Evolutionary conservation across 1,140 invertebrate species (phyloP).

Genomic region (Aphelenchoides avenae): DNA sequence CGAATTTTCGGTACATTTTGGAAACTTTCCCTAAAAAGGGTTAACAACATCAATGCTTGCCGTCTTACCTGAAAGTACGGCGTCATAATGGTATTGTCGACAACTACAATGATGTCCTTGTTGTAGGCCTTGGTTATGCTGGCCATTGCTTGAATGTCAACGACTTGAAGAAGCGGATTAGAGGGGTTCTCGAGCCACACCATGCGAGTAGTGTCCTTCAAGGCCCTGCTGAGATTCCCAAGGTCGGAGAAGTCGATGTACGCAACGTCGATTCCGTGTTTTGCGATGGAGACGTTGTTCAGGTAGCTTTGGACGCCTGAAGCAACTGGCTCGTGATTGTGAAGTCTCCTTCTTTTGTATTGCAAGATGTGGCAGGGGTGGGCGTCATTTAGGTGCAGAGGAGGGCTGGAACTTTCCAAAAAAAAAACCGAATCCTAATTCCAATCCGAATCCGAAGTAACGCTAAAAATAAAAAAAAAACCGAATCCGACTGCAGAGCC

Average conservation of each 20-base stretch:
- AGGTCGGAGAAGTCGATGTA: slow-evolving; percentile 73
- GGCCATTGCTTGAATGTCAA: slow-evolving; percentile 76
- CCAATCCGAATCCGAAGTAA: no score
- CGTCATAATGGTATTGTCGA: slow-evolving; percentile 94
- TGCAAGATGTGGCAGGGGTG: slow-evolving; percentile 5
- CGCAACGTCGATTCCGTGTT: slow-evolving; percentile 58
- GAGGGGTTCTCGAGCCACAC: slow-evolving; percentile 95
- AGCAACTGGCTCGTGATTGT: slow-evolving; percentile 32
- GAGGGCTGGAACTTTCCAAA: slow-evolving; percentile 9
- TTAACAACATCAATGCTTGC: slow-evolving; percentile 6
- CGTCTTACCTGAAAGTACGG: slow-evolving; percentile 80
- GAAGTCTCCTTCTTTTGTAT: no score
- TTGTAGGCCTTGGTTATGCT: slow-evolving; percentile 67
- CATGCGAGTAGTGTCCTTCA: slow-evolving; percentile 82
- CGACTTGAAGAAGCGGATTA: slow-evolving; percentile 85
- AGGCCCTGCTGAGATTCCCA: slow-evolving; percentile 68
- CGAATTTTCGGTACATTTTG: neutral
- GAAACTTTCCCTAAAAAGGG: slow-evolving; percentile 4
- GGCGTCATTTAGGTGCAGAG: no score
- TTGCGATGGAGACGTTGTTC: slow-evolving; percentile 59
- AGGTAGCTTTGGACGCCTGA: slow-evolving; percentile 69
- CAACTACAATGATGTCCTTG: slow-evolving; percentile 73
- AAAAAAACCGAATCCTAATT: neutral
- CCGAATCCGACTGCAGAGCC: no score
- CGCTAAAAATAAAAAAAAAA: slow-evolving; percentile 2